Conservation (phyloP, 2,113 vertebrate species). For the Orientallactaga bullata region DNA sequence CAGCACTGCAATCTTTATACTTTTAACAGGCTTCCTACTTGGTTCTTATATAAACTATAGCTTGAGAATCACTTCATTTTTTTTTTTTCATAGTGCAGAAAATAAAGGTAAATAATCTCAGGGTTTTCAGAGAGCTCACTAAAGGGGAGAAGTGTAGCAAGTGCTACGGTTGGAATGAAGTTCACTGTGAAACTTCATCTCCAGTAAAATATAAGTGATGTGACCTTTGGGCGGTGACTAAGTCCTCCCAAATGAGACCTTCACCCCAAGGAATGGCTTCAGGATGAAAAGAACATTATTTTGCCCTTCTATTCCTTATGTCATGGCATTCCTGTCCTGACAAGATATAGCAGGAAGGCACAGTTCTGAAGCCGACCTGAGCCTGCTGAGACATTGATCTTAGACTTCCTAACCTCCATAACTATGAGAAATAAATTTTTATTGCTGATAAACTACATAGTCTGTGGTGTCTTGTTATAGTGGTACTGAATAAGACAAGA, state of each 20-base stretch:
- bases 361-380: background rate
- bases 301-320: background rate
- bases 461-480: background rate
- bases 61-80: conserved; percentile 37
- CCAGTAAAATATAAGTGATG: background rate
- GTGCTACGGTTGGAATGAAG: background rate
- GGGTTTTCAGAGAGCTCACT: background rate
- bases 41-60: conserved; percentile 8
- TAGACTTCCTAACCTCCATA: background rate
- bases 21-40: background rate
- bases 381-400: background rate
- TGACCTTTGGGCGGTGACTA: background rate
- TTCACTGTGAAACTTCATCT: background rate
- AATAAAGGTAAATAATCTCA: background rate
- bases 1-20: background rate
- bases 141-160: background rate
- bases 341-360: background rate
- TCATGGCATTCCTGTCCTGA: background rate
- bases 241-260: background rate
- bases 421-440: background rate
- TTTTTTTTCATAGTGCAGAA: background rate
- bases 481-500: background rate
- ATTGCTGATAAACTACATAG: background rate
- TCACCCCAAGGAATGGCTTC: background rate
- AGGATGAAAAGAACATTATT: too few species aligned